phyloP scores from a whole-genome alignment of 2,797 vertebrate genomes.

The Pseudochirops corinnae region DNA sequence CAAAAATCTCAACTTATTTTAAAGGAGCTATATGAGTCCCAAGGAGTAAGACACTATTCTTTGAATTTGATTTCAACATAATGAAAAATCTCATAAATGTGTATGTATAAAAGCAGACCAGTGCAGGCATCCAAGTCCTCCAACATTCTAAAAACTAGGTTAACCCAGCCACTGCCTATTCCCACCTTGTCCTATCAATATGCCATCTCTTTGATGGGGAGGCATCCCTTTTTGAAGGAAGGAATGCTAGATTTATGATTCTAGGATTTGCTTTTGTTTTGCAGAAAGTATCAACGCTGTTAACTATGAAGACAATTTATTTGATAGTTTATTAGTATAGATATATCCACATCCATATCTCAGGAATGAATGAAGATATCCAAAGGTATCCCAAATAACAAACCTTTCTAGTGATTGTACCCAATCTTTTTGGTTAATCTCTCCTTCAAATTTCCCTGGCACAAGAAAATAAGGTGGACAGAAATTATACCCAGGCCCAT shows the following conservation, averaged over 20 bases:
- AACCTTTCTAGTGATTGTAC: not conserved
- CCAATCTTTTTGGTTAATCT: not conserved
- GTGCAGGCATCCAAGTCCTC: slow-evolving; percentile 55
- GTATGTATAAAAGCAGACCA: slow-evolving; percentile 73
- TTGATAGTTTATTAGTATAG: not conserved
- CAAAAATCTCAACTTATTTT: slow-evolving; percentile 52
- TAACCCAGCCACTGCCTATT: not conserved
- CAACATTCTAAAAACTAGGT: not conserved
- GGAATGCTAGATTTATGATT: not conserved
- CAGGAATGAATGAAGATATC: not conserved
- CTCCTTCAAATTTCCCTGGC: rapidly evolving
- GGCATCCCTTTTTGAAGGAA: not conserved
- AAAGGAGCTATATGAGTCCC: slow-evolving; percentile 68
- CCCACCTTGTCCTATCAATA: not conserved
- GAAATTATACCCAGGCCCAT: not conserved
- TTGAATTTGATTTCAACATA: slow-evolving; percentile 77
- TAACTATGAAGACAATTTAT: not conserved
- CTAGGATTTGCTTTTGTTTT: not conserved
- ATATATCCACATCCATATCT: not conserved
- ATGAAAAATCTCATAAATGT: slow-evolving; percentile 84
- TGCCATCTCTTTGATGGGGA: too few species aligned
- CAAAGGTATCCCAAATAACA: not conserved
- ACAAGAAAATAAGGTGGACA: not conserved
- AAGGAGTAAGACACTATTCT: slow-evolving; percentile 59
- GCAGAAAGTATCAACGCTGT: not conserved